Base-by-base conservation (phyloP, 2,888 invertebrate genomes). In the Stenichneumon culpator region DNA sequence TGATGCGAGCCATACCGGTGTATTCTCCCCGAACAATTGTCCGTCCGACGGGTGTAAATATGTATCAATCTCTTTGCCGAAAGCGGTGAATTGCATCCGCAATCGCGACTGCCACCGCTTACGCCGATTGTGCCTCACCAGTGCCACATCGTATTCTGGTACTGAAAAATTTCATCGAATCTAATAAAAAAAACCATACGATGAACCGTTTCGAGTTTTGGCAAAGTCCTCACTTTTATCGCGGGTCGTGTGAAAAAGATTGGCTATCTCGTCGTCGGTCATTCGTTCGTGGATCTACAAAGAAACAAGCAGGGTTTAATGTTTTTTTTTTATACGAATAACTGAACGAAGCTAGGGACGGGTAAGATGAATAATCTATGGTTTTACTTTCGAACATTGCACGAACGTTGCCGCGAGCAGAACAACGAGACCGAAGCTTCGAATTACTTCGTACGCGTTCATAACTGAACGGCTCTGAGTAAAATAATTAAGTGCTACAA, bases 71-170 rank as follows among this genome's bases (percentile, higher is more conserved):
- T 44, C n/a, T 25, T 9, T 44, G 44, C 47, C 68, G 19, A 68
- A 47, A 14, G 44, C 68, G 22, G 7, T 44, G 16, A 44, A 68
- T 44, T 19, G 22, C 14, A 68, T 22, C 44, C 19, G 57, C 22
- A 25, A 19, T 9, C 22, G 4, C 36, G 4, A 19, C 44, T 32
- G 19, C 39, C 39, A 36, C n/a, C 36, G 19, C 39, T 36, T 36
- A n/a, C 39, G 7, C 4, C 14, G 39, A 67, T 19, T 32, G n/a
- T 36, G 36, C n/a, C 16, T 39, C 39, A 68, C 47, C 19, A 25
- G 68, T 5, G 47, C 68, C 11, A 68, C 47, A 11, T 44, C 68
- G 47, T 68, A 68, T 47, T 9, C 44, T 44, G 68, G 68, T 44
- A 68, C 68, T 68, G n/a, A 22, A 68, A 44, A 68, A 68, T 25